phyloP scores from a whole-genome alignment of 1,140 invertebrate genomes.

The Adoxophyes honmai region DNA sequence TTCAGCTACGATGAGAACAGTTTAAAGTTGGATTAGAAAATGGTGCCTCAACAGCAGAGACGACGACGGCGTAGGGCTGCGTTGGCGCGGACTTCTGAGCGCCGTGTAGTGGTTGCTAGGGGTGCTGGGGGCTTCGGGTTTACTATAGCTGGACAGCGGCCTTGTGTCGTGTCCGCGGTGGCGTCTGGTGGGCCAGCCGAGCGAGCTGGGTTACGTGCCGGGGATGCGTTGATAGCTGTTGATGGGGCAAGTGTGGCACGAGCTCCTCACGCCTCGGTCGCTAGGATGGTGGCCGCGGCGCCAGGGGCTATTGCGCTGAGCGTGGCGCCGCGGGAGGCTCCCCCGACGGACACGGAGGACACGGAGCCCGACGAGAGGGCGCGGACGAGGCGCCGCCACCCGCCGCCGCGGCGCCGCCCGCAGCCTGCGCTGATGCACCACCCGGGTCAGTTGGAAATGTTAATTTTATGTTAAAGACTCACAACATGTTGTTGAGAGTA shows the following conservation, averaged over 20 bases:
- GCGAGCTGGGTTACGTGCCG: slow-evolving; percentile 89
- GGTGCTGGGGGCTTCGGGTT: slow-evolving; percentile 83
- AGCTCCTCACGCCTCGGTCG: slow-evolving; percentile 94
- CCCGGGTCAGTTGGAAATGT: slow-evolving; percentile 40
- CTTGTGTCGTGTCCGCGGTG: slow-evolving; percentile 65
- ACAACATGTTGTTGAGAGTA: background rate
- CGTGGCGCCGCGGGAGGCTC: slow-evolving; percentile 56
- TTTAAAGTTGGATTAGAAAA: slow-evolving; percentile 31
- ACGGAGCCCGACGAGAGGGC: slow-evolving; percentile 63
- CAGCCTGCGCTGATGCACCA: slow-evolving; percentile 53
- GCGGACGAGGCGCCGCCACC: slow-evolving; percentile 54
- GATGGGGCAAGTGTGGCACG: slow-evolving; percentile 93
- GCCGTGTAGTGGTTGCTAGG: slow-evolving; percentile 90
- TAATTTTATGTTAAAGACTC: background rate
- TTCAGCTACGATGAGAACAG: background rate
- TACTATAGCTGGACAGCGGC: slow-evolving; percentile 65
- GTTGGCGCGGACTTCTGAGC: slow-evolving; percentile 81
- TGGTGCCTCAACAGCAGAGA: slow-evolving; percentile 81
- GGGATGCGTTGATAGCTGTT: slow-evolving; percentile 94
- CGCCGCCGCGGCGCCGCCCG: slow-evolving; percentile 56
- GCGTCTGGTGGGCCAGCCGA: slow-evolving; percentile 70
- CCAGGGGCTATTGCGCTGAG: slow-evolving; percentile 80
- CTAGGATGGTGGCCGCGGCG: slow-evolving; percentile 91
- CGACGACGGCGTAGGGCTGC: slow-evolving; percentile 88
- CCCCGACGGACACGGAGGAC: slow-evolving; percentile 64